Evolutionary conservation across 1,140 invertebrate species (phyloP).

Genomic region (Neuroterus valhalla): DNA sequence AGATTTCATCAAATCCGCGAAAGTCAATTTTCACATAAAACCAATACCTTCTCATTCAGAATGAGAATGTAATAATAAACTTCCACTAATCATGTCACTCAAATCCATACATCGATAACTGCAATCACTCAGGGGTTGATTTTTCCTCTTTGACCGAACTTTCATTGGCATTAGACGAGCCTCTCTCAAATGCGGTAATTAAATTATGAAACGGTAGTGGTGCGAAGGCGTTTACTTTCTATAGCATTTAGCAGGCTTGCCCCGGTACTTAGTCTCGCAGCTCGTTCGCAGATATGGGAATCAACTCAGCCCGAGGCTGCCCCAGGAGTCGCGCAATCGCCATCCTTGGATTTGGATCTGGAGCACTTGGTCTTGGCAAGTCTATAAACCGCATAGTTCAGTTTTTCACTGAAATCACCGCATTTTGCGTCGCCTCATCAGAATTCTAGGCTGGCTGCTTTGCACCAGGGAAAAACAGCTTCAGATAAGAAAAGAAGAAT

Average conservation of each 20-base stretch:
- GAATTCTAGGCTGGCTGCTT: not conserved
- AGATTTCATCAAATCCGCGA: too few species aligned
- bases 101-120: too few species aligned
- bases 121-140: too few species aligned
- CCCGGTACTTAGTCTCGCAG: slow-evolving; percentile 24
- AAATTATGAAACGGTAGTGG: slow-evolving; percentile 49
- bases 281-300: slow-evolving; percentile 65
- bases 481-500: not conserved
- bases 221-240: slow-evolving; percentile 52
- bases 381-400: slow-evolving; percentile 43
- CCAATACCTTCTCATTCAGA: too few species aligned
- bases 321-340: slow-evolving; percentile 60
- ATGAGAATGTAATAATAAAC: too few species aligned
- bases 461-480: not conserved
- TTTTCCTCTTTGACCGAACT: not conserved
- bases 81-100: too few species aligned
- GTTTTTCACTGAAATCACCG: not conserved
- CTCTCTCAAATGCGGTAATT: slow-evolving; percentile 36
- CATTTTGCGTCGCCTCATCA: slow-evolving; percentile 1
- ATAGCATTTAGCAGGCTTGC: slow-evolving; percentile 31
- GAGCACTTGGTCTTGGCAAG: slow-evolving; percentile 51
- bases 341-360: slow-evolving; percentile 64
- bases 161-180: not conserved
- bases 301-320: slow-evolving; percentile 56
- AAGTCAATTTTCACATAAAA: too few species aligned